A percentile compares a stretch with the other conserved stretches of the same genome.
Conservation (phyloP, 2,888 invertebrate species). For the Polymixis lichenea region DNA sequence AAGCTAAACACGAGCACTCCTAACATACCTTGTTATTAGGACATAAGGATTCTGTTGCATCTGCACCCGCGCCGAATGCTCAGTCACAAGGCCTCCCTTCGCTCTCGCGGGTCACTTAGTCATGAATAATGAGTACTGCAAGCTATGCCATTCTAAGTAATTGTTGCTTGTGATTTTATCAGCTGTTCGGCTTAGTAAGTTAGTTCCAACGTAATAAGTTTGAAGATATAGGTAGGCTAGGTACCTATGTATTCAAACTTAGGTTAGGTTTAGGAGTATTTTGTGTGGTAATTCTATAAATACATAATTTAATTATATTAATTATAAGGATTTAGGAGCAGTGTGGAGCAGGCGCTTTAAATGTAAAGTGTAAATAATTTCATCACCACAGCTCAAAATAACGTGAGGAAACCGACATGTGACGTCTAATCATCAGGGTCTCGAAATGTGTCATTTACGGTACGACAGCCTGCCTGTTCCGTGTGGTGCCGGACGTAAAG, state of each 20-base stretch:
- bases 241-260: no score
- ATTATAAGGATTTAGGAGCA: no score
- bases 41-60: conserved; percentile 34
- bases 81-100: conserved; percentile 40
- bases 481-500: no score
- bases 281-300: not conserved
- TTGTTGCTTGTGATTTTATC: conserved; percentile 11
- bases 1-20: conserved; percentile 6
- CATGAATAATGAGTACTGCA: conserved; percentile 36
- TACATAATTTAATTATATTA: not conserved
- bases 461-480: no score
- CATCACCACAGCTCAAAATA: no score
- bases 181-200: conserved; percentile 1
- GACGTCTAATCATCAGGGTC: no score
- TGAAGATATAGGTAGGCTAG: not conserved
- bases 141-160: conserved; percentile 17
- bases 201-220: not conserved
- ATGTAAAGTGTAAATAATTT: no score
- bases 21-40: not conserved
- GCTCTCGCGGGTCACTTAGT: conserved; percentile 40
- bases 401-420: no score
- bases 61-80: conserved; percentile 15
- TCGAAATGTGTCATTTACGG: no score
- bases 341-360: no score
- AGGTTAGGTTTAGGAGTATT: not conserved